Conservation (phyloP, 2,113 vertebrate genomes). For the Nansenia antarctica region DNA sequence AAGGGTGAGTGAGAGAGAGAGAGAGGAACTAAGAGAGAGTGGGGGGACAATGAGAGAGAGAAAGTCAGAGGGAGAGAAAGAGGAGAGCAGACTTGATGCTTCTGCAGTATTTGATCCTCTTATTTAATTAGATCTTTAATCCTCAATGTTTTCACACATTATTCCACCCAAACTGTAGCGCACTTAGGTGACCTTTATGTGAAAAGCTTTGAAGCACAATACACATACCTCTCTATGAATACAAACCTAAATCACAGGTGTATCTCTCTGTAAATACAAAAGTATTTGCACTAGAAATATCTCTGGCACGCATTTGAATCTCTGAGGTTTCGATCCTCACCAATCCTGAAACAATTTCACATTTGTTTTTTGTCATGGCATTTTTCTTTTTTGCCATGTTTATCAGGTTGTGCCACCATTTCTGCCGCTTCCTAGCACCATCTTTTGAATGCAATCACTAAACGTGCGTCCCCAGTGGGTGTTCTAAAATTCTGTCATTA, state of each 20-base stretch:
- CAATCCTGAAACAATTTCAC: background rate
- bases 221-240: background rate
- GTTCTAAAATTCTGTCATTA: constrained; percentile 3
- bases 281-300: background rate
- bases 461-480: background rate
- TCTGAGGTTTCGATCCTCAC: background rate
- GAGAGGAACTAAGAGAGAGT: constrained; percentile 1
- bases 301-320: background rate
- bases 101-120: constrained; percentile 10
- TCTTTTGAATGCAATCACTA: background rate
- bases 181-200: background rate
- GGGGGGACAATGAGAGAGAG: constrained; percentile 2
- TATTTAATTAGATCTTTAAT: constrained; percentile 9
- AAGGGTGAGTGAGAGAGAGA: constrained; percentile 8
- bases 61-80: background rate
- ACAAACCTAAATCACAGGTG: no score
- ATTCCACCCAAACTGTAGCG: constrained; percentile 3
- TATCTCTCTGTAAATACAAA: background rate
- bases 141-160: background rate
- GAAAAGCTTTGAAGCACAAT: background rate
- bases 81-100: background rate
- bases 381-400: background rate
- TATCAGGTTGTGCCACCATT: background rate
- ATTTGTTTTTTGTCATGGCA: constrained; percentile 2
- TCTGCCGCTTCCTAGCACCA: background rate